Evolutionary conservation across 2,797 vertebrate species (phyloP).

Genomic region (Aphelocoma californica): DNA sequence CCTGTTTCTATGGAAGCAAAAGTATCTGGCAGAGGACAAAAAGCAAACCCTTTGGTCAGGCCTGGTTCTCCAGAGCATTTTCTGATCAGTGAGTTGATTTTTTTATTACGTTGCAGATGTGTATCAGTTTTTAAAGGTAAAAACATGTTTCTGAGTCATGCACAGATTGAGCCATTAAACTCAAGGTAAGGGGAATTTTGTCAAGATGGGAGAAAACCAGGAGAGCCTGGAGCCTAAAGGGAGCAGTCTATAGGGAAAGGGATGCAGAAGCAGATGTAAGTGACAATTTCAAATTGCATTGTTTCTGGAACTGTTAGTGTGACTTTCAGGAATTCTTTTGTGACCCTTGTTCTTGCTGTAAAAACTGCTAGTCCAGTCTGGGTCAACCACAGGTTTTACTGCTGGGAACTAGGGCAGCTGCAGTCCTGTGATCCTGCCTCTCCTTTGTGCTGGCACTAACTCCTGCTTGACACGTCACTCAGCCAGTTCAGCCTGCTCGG

Average conservation of each 20-base stretch:
- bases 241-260: neutral
- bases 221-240: neutral
- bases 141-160: neutral
- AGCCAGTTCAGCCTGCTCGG: neutral
- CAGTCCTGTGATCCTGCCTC: neutral
- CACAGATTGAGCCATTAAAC: neutral
- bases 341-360: neutral
- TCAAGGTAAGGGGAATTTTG: neutral
- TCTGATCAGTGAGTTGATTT: neutral
- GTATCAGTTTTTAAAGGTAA: neutral
- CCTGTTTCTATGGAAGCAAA: neutral
- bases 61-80: neutral
- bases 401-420: neutral
- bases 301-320: neutral
- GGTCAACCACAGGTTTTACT: neutral
- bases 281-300: neutral
- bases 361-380: neutral
- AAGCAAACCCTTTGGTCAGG: neutral
- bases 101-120: neutral
- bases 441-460: neutral
- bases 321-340: neutral
- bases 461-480: neutral
- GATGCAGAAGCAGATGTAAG: neutral
- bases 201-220: neutral
- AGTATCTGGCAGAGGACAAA: neutral